Conservation (phyloP, 2,797 vertebrate species). For the Gymnocypris eckloni region DNA sequence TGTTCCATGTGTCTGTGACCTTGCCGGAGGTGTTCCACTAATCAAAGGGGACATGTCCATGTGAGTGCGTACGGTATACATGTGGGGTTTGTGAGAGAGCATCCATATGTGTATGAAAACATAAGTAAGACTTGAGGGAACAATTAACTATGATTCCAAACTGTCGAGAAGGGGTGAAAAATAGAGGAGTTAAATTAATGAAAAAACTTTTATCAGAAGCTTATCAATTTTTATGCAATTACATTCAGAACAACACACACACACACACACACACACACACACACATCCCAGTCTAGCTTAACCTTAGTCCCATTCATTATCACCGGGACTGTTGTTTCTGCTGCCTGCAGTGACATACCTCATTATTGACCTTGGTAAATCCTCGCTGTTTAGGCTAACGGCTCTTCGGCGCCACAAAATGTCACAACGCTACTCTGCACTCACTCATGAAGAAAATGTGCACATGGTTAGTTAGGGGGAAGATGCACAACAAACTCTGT, state of each 20-base stretch:
- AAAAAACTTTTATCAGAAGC: conserved; percentile 25
- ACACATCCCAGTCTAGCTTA: conserved; percentile 51
- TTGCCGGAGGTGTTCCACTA: conserved; percentile 76
- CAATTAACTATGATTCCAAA: conserved; percentile 19
- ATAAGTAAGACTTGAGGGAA: conserved; percentile 31
- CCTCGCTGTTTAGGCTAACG: conserved; percentile 71
- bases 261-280: conserved; percentile 3
- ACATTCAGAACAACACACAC: background rate
- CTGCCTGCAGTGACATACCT: conserved; percentile 67
- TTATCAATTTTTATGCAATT: conserved; percentile 30
- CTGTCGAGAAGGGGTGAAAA: background rate
- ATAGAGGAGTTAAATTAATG: background rate
- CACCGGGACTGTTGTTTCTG: conserved; percentile 65
- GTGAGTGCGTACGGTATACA: conserved; percentile 41
- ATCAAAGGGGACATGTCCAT: conserved; percentile 71
- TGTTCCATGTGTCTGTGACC: conserved; percentile 75
- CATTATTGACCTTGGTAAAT: conserved; percentile 72
- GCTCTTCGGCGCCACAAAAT: conserved; percentile 70
- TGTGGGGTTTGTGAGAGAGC: conserved; percentile 49
- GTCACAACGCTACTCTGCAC: conserved; percentile 64
- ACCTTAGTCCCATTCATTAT: conserved; percentile 67
- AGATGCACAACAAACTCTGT: conserved; percentile 56
- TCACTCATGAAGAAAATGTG: conserved; percentile 74
- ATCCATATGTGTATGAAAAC: conserved; percentile 45
- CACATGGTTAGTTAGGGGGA: conserved; percentile 60